Evolutionary conservation across 2,888 invertebrate genomes (phyloP).

Genomic region (Drosophila nigritarsus): DNA sequence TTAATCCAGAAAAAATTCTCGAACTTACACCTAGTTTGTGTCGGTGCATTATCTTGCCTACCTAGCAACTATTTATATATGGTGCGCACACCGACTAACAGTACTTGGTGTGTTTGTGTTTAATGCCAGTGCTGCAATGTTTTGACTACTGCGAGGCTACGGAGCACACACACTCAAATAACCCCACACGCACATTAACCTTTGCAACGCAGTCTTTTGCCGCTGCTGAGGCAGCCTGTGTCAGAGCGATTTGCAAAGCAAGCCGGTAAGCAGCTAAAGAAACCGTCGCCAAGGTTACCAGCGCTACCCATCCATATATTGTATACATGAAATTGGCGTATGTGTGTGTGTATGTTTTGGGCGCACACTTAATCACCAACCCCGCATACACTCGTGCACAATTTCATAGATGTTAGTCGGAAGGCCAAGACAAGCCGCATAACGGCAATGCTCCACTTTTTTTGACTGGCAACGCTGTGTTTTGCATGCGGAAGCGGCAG

Average conservation of each 20-base stretch:
- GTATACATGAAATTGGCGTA: constrained; percentile 33
- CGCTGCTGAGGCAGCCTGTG: constrained; percentile 19
- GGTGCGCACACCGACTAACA: constrained; percentile 33
- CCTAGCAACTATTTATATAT: constrained; percentile 58
- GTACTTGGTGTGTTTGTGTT: constrained; percentile 22
- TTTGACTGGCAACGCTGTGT: constrained; percentile 46
- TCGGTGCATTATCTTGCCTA: constrained; percentile 57
- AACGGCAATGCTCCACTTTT: constrained; percentile 41
- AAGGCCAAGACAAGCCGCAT: constrained; percentile 42
- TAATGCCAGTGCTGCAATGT: constrained; percentile 53
- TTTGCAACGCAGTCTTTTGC: constrained; percentile 10
- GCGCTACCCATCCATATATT: constrained; percentile 39
- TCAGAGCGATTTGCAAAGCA: constrained; percentile 54
- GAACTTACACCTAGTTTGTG: constrained; percentile 9
- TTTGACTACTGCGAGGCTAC: constrained; percentile 49
- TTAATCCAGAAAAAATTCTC: background rate
- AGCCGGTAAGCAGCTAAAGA: constrained; percentile 52
- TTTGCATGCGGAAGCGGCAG: constrained; percentile 21
- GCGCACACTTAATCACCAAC: constrained; percentile 12
- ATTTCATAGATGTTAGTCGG: constrained; percentile 9
- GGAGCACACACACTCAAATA: constrained; percentile 30
- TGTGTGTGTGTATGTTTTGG: background rate
- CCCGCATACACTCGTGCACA: constrained; percentile 2
- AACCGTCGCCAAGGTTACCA: constrained; percentile 70
- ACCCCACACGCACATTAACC: constrained; percentile 16